Evolutionary conservation across 35 echinoderm and acorn worm species (phyloP), one percentile per base, ranked within the genome.

Genomic region (Nesometra sesokonis): DNA sequence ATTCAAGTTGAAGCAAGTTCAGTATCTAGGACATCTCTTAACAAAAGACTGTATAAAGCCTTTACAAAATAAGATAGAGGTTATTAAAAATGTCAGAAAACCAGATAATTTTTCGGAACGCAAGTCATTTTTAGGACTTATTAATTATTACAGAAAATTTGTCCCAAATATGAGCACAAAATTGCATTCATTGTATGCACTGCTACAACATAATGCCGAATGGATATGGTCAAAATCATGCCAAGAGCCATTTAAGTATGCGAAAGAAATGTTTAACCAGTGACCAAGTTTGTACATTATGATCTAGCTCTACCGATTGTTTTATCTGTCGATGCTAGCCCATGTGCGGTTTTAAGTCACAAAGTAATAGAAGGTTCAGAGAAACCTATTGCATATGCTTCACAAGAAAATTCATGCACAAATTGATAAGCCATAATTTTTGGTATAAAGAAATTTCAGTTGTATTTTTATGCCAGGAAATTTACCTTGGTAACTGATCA

Each of bases 401-500:
- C 77, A 5, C 34, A 77, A 88, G 80, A 37, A 88, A 46, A 76
- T 3, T 32, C 32, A 86, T 39, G 36, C 29, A 11, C 29, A 43
- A 43, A 38, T 39, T n/a, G 32, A 82, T 3, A 33, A 82, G 57
- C 77, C 43, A 86, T 87, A 27, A 76, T 87, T 19, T 83, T 34
- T 78, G 88, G 80, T 3, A 79, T 82, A 32, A 89, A 57, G 19
- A 86, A 77, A 78, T 92, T 85, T 77, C 80, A 87, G 21, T 77
- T 35, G 35, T 84, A 37, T 87, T 84, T 87, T 37, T 32, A 36
- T 77, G 85, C 77, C 21, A 84, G 84, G 32, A 35, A 84, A 35
- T 84, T 90, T 47, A 87, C 67, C 0, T 47, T 93, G 15, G 31
- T 76, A 19, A 93, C 86, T 78, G 86, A 91, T 31, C 89, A 94